Percentiles rank a stretch among this genome's conserved stretches.
Conservation (phyloP, 2,113 vertebrate genomes). For the Paracanthobrama guichenoti region DNA sequence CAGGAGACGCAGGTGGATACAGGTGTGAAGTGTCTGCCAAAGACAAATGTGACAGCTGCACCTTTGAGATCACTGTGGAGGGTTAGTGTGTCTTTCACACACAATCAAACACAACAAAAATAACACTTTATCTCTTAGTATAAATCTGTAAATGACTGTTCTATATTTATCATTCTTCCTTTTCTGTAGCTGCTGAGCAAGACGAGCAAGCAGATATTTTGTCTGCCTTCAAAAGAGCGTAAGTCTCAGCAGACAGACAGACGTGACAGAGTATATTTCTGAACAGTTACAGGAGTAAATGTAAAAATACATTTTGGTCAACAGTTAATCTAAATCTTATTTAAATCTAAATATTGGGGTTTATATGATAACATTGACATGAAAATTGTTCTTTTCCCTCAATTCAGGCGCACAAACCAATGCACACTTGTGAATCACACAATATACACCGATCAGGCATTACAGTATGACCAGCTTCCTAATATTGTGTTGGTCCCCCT, state of each 20-base stretch:
- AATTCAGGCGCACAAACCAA: not conserved
- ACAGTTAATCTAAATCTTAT: not conserved
- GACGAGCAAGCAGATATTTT: conserved; percentile 68
- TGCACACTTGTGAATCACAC: not conserved
- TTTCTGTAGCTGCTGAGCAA: conserved; percentile 72
- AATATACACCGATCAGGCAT: not conserved
- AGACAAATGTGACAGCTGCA: conserved; percentile 84
- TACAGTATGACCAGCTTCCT: too few species aligned
- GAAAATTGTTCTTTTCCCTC: not conserved
- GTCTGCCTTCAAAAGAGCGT: conserved; percentile 83
- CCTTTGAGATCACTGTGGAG: conserved; percentile 82
- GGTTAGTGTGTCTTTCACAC: conserved; percentile 66
- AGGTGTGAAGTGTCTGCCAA: conserved; percentile 86
- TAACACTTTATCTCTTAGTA: not conserved
- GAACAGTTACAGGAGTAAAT: not conserved
- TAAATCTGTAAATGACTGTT: conserved; percentile 13
- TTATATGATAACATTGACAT: too few species aligned
- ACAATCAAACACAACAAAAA: not conserved
- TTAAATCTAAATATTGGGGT: too few species aligned
- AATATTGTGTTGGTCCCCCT: too few species aligned
- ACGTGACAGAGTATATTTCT: not conserved
- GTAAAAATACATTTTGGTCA: not conserved
- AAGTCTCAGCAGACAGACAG: conserved; percentile 60
- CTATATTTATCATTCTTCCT: conserved; percentile 43
- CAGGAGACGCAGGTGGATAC: conserved; percentile 82